Evolutionary conservation across 2,113 vertebrate species (phyloP).

Genomic region (Baryphthengus martii): DNA sequence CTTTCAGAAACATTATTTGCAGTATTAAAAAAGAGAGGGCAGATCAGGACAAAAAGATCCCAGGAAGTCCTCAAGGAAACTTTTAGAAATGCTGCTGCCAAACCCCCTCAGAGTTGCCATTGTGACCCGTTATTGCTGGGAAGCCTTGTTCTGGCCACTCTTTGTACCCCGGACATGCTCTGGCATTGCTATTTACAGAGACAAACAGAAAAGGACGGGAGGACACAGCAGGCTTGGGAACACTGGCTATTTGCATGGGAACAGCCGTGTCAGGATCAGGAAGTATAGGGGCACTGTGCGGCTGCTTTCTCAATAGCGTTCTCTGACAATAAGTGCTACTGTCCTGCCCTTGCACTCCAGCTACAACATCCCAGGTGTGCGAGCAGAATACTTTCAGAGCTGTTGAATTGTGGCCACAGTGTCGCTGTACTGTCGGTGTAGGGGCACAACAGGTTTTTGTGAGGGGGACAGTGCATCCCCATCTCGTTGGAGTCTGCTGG

Average conservation of each 20-base stretch:
- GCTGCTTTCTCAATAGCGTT: background rate
- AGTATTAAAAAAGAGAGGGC: conserved; percentile 17
- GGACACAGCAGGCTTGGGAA: background rate
- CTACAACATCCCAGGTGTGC: background rate
- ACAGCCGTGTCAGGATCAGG: background rate
- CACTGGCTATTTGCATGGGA: conserved; percentile 2
- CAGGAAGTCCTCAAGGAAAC: conserved; percentile 39
- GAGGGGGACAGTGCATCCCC: background rate
- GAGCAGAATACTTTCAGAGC: background rate
- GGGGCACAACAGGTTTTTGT: background rate
- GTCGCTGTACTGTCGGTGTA: background rate
- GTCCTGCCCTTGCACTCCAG: background rate
- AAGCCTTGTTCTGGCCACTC: background rate
- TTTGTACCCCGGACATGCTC: background rate
- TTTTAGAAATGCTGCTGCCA: conserved; percentile 31
- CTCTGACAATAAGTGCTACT: background rate
- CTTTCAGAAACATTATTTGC: conserved; percentile 26
- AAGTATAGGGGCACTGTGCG: background rate
- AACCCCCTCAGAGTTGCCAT: background rate
- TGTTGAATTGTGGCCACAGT: background rate
- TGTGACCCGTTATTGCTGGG: conserved; percentile 17
- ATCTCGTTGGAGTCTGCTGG: fast-evolving
- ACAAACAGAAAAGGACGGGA: background rate
- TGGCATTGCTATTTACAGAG: conserved; percentile 12
- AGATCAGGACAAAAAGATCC: conserved; percentile 29